Conservation (phyloP, 2,113 vertebrate species). For the Vulpes ferrilata region DNA sequence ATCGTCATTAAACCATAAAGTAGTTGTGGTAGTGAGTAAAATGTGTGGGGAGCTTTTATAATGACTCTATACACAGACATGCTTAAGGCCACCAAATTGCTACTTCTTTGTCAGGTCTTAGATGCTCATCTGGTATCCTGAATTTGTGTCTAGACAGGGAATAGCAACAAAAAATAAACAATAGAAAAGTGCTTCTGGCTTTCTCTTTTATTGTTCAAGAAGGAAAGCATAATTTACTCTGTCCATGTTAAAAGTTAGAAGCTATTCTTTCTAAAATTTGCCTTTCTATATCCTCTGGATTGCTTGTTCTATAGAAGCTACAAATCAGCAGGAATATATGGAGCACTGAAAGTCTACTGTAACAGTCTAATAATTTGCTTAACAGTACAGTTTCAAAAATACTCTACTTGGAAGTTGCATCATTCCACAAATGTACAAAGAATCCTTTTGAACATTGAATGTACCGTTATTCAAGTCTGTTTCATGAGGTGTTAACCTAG, state of each 20-base stretch:
- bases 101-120: constrained; percentile 64
- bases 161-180: constrained; percentile 32
- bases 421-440: constrained; percentile 53
- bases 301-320: neutral
- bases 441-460: constrained; percentile 61
- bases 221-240: constrained; percentile 38
- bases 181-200: constrained; percentile 39
- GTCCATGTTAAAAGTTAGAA: constrained; percentile 47
- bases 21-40: constrained; percentile 73
- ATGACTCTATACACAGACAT: constrained; percentile 32
- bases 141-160: constrained; percentile 76
- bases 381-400: constrained; percentile 71
- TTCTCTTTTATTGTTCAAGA: constrained; percentile 73
- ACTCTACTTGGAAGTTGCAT: constrained; percentile 45
- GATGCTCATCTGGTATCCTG: constrained; percentile 79
- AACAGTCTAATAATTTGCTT: constrained; percentile 65
- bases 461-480: constrained; percentile 58
- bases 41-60: constrained; percentile 67
- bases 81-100: constrained; percentile 62
- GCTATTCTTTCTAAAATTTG: constrained; percentile 54
- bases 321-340: constrained; percentile 36
- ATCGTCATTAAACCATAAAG: constrained; percentile 74
- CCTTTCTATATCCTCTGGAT: constrained; percentile 67
- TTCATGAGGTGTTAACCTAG: constrained; percentile 74
- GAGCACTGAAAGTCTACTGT: neutral